Conservation (phyloP, 2,113 vertebrate genomes). For the Siniperca chuatsi region DNA sequence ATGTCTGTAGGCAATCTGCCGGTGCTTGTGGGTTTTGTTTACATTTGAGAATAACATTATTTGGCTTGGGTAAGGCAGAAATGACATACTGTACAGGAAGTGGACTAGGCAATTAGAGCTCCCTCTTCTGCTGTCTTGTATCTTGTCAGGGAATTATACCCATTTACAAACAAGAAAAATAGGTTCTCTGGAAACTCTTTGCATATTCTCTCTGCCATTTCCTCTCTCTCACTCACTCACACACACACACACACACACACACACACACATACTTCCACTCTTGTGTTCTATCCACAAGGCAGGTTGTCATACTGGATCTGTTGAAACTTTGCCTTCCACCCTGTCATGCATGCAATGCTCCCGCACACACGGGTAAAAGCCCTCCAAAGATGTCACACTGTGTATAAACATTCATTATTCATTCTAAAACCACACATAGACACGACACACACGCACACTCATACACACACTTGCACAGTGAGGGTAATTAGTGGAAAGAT, state of each 20-base stretch:
- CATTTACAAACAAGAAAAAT: constrained; percentile 46
- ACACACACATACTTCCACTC: background rate
- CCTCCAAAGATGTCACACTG: constrained; percentile 49
- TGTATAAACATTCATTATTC: constrained; percentile 68
- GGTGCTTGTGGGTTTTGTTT: constrained; percentile 25
- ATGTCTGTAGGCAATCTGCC: background rate
- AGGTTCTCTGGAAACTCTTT: constrained; percentile 24
- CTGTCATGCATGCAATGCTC: constrained; percentile 45
- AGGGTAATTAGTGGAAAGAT: constrained; percentile 42
- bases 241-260: background rate
- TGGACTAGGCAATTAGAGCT: constrained; percentile 33
- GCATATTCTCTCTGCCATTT: constrained; percentile 6
- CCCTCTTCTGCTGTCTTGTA: constrained; percentile 18
- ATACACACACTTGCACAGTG: background rate
- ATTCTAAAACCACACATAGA: constrained; percentile 42
- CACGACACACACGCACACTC: background rate
- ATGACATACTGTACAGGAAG: constrained; percentile 8
- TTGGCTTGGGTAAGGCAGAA: constrained; percentile 12
- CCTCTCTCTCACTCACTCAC: background rate
- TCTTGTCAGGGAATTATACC: constrained; percentile 40
- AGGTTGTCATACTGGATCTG: constrained; percentile 60
- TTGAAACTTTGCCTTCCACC: constrained; percentile 34
- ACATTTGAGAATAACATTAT: constrained; percentile 11
- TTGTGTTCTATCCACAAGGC: constrained; percentile 41
- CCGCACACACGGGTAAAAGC: constrained; percentile 26